These are phyloP conservation scores for Caenorhabditis angaria DNA, from an alignment of 2,888 invertebrate species.

Conservation along the genomic window DNA sequence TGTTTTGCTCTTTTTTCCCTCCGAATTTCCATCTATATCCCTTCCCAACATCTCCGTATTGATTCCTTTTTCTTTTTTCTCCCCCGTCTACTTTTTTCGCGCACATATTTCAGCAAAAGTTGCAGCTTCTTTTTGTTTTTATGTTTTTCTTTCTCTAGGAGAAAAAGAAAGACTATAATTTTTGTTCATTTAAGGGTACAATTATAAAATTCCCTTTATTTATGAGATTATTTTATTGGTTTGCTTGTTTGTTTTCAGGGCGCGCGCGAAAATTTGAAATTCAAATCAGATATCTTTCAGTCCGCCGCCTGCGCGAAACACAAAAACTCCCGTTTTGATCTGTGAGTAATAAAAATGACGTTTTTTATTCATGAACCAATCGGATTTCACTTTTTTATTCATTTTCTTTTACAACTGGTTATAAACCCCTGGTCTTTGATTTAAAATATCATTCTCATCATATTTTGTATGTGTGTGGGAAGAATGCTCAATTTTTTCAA, in stretches of 20 bases:
- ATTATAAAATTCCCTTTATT: background rate
- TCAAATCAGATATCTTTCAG: background rate
- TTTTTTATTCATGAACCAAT: background rate
- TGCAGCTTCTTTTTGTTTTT: too few relatives aligned
- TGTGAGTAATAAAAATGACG: slow-evolving; percentile 1
- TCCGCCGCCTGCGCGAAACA: too few relatives aligned
- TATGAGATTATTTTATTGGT: too few relatives aligned
- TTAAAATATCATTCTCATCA: too few relatives aligned
- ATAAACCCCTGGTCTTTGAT: background rate
- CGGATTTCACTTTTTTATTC: slow-evolving; percentile 1
- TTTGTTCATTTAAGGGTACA: background rate
- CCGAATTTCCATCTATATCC: slow-evolving; percentile 1
- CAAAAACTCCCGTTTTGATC: background rate
- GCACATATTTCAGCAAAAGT: slow-evolving; percentile 11
- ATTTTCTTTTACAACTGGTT: background rate
- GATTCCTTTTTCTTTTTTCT: background rate
- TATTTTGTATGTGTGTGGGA: too few relatives aligned
- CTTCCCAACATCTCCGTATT: background rate
- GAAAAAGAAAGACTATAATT: slow-evolving; percentile 13
- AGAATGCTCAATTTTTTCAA: too few relatives aligned
- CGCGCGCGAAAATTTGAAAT: background rate
- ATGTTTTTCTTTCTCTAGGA: slow-evolving; percentile 14
- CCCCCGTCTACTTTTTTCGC: background rate
- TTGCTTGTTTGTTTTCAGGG: background rate
- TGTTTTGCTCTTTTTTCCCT: slow-evolving; percentile 16